Conservation (phyloP, 2,113 vertebrate genomes). For the Panthera uncia region DNA sequence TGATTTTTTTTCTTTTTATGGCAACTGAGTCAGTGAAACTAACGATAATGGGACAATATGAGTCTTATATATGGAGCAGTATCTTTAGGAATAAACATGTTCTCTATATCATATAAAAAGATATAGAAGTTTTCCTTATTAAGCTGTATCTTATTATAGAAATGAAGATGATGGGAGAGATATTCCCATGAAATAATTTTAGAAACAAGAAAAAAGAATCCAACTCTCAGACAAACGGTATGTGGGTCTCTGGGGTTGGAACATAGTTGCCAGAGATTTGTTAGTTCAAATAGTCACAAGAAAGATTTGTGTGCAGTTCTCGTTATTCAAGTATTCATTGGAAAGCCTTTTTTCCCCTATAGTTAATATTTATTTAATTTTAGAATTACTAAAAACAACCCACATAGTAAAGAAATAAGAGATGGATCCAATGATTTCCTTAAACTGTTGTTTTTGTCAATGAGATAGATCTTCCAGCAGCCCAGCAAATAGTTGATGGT, state of each 20-base stretch:
- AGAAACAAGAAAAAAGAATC: not conserved
- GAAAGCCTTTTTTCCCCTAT: not conserved
- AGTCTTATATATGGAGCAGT: not conserved
- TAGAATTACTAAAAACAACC: not conserved
- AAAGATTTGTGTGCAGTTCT: conserved; percentile 6
- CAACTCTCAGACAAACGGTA: not conserved
- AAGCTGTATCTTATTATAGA: conserved; percentile 18
- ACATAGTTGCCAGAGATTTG: not conserved
- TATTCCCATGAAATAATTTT: not conserved
- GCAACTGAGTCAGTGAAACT: conserved; percentile 33
- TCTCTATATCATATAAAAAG: not conserved
- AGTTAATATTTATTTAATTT: conserved; percentile 10
- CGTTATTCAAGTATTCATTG: fast-evolving
- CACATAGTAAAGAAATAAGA: not conserved
- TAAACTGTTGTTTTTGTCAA: not conserved
- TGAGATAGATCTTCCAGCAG: not conserved
- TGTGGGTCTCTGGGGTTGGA: not conserved
- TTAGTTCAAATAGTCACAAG: not conserved
- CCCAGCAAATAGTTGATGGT: conserved; percentile 7
- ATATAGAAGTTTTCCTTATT: not conserved
- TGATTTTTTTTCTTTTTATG: conserved; percentile 23
- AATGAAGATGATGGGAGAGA: not conserved
- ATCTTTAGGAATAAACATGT: not conserved
- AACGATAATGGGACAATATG: not conserved
- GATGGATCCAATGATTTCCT: not conserved